Conservation (phyloP, 1,140 invertebrate genomes). For the Sinella curviseta region DNA sequence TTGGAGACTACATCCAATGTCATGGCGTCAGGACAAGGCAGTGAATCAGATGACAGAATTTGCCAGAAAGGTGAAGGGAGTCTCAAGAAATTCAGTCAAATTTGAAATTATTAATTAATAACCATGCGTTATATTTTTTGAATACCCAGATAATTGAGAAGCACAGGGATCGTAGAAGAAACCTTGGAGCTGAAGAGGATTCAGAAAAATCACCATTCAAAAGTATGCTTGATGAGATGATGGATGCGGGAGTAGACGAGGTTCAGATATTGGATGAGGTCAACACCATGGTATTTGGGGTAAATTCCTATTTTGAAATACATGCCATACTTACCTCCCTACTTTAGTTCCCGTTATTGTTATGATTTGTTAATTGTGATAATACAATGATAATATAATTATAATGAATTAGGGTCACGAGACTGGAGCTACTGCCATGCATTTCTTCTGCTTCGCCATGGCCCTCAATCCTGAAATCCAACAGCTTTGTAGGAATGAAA, state of each 20-base stretch:
- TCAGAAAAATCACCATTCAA: background rate
- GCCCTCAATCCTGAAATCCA: background rate
- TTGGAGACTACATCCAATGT: background rate
- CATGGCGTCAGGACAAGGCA: background rate
- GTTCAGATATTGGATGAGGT: background rate
- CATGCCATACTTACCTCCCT: background rate
- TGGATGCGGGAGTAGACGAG: background rate
- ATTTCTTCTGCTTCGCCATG: background rate
- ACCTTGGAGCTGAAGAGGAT: background rate
- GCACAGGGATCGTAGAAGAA: background rate
- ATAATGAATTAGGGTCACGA: background rate
- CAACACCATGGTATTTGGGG: background rate
- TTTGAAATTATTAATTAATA: background rate
- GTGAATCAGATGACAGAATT: background rate
- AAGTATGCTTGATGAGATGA: background rate
- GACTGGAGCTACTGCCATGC: background rate
- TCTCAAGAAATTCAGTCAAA: background rate
- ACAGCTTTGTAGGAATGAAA: background rate
- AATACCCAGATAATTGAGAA: background rate
- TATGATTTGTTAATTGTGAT: background rate
- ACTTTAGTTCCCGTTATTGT: background rate
- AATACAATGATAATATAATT: no score
- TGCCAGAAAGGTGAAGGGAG: background rate
- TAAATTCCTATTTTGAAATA: background rate
- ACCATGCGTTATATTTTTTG: background rate